Evolutionary conservation across 2,797 vertebrate genomes (phyloP).

Genomic region (Dermochelys coriacea): DNA sequence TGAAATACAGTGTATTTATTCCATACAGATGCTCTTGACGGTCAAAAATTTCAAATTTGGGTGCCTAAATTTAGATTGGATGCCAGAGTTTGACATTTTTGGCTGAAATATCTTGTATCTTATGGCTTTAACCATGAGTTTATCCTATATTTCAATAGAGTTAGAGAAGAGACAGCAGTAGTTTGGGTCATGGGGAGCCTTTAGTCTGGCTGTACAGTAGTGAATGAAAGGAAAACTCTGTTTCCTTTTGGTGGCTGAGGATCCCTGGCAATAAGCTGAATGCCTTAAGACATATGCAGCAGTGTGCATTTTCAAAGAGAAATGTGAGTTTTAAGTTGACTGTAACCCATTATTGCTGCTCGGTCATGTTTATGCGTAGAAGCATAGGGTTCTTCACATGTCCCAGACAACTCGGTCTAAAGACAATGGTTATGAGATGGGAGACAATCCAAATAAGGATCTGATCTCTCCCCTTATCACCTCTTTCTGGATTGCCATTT

Average conservation of each 20-base stretch:
- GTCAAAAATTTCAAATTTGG: conserved; percentile 55
- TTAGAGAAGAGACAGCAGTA: conserved; percentile 33
- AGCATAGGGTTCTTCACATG: background rate
- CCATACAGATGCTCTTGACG: conserved; percentile 55
- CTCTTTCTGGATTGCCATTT: background rate
- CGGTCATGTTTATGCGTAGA: background rate
- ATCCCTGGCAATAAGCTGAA: background rate
- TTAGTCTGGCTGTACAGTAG: background rate
- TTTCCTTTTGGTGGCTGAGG: background rate
- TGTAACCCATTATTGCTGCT: background rate
- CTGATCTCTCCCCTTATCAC: background rate
- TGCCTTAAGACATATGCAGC: conserved; percentile 10
- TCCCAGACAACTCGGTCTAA: background rate
- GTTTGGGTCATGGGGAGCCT: background rate
- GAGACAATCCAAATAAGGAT: background rate
- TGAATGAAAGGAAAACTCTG: background rate
- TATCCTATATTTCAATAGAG: conserved; percentile 62
- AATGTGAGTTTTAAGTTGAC: conserved; percentile 35
- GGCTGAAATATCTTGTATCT: conserved; percentile 48
- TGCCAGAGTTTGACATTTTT: conserved; percentile 44
- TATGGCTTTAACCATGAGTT: conserved; percentile 39
- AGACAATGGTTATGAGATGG: background rate
- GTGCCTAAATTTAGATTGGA: conserved; percentile 50
- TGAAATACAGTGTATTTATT: conserved; percentile 50
- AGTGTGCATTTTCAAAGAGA: conserved; percentile 24